A percentile compares a stretch with the other conserved stretches of the same genome.
phyloP scores from a whole-genome alignment of 2,113 vertebrate genomes.

The Alectura lathami region DNA sequence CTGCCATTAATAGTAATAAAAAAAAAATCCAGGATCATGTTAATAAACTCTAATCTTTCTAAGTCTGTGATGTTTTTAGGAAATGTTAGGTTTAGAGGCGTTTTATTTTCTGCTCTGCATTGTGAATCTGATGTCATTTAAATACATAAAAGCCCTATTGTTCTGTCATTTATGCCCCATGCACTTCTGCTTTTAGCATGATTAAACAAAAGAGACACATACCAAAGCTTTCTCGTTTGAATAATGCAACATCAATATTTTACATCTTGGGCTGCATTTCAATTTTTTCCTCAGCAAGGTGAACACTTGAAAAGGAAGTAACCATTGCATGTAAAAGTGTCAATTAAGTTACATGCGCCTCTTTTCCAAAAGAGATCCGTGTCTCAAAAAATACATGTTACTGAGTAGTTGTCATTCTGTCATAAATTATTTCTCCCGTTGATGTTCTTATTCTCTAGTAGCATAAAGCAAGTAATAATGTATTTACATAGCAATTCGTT shows the following conservation, averaged over 20 bases:
- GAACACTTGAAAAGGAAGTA: constrained; percentile 8
- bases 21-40: neutral
- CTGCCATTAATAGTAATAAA: neutral
- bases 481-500: neutral
- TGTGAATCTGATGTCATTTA: constrained; percentile 58
- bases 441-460: neutral
- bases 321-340: constrained; percentile 12
- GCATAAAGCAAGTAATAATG: neutral
- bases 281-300: constrained; percentile 43
- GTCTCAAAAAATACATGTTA: neutral
- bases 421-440: neutral
- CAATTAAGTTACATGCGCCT: constrained; percentile 44
- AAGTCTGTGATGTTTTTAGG: constrained; percentile 12
- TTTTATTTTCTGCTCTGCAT: constrained; percentile 61
- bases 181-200: constrained; percentile 68
- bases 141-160: constrained; percentile 58
- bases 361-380: neutral
- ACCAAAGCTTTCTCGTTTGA: constrained; percentile 46
- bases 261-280: constrained; percentile 55
- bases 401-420: constrained; percentile 35
- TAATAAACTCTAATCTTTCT: constrained; percentile 9
- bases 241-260: constrained; percentile 69
- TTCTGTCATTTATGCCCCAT: constrained; percentile 65
- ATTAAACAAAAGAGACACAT: constrained; percentile 65
- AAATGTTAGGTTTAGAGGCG: constrained; percentile 33